Evolutionary conservation across 2,888 invertebrate species (phyloP).

Genomic region (Napeogenes inachia): DNA sequence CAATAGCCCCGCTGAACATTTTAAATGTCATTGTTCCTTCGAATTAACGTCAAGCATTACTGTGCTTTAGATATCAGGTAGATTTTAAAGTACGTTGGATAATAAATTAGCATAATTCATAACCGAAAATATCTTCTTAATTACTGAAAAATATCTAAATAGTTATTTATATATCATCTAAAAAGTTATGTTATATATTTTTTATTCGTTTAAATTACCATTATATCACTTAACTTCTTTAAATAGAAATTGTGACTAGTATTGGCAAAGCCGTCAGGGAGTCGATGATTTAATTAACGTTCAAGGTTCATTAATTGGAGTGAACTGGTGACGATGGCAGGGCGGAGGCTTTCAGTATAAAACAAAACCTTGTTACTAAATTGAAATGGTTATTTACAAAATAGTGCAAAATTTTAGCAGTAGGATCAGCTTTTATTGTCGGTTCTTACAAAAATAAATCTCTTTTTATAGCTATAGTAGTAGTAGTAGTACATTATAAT

Average conservation of each 20-base stretch:
- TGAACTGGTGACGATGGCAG: background rate
- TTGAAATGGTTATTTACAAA: background rate
- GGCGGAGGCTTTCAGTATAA: background rate
- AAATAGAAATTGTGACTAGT: background rate
- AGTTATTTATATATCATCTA: too few species aligned
- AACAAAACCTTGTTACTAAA: background rate
- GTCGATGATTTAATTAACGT: slow-evolving; percentile 4
- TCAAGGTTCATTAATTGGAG: slow-evolving; percentile 1
- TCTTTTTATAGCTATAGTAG: too few species aligned
- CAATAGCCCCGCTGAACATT: too few species aligned
- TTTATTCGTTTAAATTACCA: background rate
- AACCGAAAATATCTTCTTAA: too few species aligned
- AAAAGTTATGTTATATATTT: background rate
- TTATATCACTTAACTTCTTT: background rate
- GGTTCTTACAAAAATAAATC: too few species aligned
- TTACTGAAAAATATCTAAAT: too few species aligned
- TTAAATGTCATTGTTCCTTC: too few species aligned
- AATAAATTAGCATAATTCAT: too few species aligned
- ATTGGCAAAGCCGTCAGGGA: background rate
- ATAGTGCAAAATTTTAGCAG: background rate
- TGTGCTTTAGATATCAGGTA: too few species aligned
- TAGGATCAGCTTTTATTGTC: background rate
- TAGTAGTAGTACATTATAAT: too few species aligned
- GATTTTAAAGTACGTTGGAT: too few species aligned
- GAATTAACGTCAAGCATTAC: too few species aligned